These are phyloP conservation scores for Cryptotermes secundus DNA, from an alignment of 1,140 invertebrate genomes.

Conservation along the genomic window DNA sequence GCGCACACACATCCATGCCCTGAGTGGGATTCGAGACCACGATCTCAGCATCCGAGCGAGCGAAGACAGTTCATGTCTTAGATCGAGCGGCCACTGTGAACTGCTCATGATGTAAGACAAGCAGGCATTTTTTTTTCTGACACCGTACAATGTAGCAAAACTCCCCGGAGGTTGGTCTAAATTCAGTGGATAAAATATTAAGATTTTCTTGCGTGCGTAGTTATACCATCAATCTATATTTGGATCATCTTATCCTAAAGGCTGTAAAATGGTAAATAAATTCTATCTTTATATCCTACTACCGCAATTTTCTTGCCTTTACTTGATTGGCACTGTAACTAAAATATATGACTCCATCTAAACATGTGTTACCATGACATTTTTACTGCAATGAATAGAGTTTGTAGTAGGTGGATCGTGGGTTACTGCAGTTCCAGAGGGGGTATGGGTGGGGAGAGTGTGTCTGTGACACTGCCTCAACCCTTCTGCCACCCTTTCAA, in stretches of 20 bases:
- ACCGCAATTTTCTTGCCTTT: neutral
- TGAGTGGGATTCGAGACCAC: too few relatives aligned
- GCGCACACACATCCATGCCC: too few relatives aligned
- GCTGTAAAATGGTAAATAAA: neutral
- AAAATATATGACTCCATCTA: neutral
- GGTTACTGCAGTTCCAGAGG: neutral
- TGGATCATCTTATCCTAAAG: neutral
- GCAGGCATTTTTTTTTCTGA: too few relatives aligned
- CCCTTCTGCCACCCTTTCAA: neutral
- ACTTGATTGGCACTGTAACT: neutral
- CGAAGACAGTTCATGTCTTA: too few relatives aligned
- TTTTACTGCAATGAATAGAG: neutral
- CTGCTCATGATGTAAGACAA: too few relatives aligned
- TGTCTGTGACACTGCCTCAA: neutral
- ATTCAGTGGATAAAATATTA: too few relatives aligned
- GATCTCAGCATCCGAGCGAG: too few relatives aligned
- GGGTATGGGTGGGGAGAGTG: neutral
- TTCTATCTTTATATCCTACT: neutral
- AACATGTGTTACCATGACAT: constrained; percentile 5
- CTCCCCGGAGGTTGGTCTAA: too few relatives aligned
- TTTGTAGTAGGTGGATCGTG: neutral
- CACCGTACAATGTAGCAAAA: too few relatives aligned
- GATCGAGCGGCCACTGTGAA: too few relatives aligned
- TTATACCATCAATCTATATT: neutral
- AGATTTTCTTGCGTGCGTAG: too few relatives aligned